These are phyloP conservation scores for Nemopilema nomurai DNA, from an alignment of 30 jellyfish, hydroid and myxozoan genomes.

Conservation along the genomic window DNA sequence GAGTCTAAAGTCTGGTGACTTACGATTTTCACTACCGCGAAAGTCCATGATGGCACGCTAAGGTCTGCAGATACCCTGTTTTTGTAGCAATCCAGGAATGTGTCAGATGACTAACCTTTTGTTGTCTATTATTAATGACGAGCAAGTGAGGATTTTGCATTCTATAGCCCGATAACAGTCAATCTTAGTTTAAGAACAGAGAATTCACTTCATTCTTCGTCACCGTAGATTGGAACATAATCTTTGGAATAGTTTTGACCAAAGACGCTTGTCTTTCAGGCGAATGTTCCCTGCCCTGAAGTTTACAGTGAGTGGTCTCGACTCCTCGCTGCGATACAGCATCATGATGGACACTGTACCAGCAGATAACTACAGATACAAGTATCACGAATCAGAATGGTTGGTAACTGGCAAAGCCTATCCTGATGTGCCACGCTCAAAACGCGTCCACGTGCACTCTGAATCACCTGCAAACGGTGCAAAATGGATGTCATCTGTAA, in stretches of 20 bases:
- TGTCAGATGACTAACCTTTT: too few species aligned
- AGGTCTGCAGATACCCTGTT: too few species aligned
- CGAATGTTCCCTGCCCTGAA: conserved; percentile 90
- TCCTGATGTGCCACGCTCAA: conserved; percentile 82
- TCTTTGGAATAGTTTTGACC: not conserved
- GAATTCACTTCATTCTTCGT: not conserved
- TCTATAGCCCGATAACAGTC: too few species aligned
- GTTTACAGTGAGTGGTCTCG: conserved; percentile 70
- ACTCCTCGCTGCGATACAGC: conserved; percentile 62
- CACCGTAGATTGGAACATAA: not conserved
- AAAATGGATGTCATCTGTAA: conserved; percentile 84
- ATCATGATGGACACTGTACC: conserved; percentile 73
- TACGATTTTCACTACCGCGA: too few species aligned
- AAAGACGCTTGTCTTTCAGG: conserved; percentile 32
- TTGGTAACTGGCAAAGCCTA: conserved; percentile 91
- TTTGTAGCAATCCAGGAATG: too few species aligned
- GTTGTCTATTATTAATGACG: too few species aligned
- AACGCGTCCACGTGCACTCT: conserved; percentile 68
- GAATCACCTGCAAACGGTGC: conserved; percentile 93
- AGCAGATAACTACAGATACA: conserved; percentile 85
- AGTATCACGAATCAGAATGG: conserved; percentile 95
- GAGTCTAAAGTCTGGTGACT: too few species aligned
- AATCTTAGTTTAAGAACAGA: too few species aligned
- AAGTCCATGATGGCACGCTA: too few species aligned
- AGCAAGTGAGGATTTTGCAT: too few species aligned